Evolutionary conservation across 2,888 invertebrate genomes (phyloP).

Genomic region (Conomelus anceps): DNA sequence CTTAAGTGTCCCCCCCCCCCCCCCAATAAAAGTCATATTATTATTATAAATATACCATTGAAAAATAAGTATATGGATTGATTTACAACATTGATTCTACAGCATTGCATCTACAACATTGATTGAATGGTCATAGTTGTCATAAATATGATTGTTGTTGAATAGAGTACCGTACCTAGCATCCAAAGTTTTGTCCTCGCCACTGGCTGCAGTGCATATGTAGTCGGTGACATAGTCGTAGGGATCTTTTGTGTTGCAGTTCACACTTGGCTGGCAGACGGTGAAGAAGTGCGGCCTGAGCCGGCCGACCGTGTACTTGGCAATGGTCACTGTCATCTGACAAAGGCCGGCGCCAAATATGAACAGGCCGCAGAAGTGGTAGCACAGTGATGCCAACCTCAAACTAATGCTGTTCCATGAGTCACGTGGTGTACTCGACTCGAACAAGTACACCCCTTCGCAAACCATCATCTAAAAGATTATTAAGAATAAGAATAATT

Average conservation of each 20-base stretch:
- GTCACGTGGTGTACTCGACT: slow-evolving; percentile 23
- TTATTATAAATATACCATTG: too few species aligned
- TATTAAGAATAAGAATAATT: too few species aligned
- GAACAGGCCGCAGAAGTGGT: slow-evolving; percentile 69
- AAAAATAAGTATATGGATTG: too few species aligned
- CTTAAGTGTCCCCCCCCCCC: too few species aligned
- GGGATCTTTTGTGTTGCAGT: slow-evolving; percentile 44
- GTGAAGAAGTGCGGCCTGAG: slow-evolving; percentile 89
- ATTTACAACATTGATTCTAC: too few species aligned
- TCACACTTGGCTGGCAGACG: slow-evolving; percentile 71
- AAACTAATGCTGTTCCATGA: slow-evolving; percentile 17
- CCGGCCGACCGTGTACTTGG: slow-evolving; percentile 87
- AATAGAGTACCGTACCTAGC: slow-evolving; percentile 27
- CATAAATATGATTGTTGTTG: too few species aligned
- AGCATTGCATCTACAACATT: too few species aligned
- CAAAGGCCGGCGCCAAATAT: slow-evolving; percentile 78
- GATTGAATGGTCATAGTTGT: too few species aligned
- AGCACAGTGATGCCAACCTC: slow-evolving; percentile 40
- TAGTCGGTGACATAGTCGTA: slow-evolving; percentile 38
- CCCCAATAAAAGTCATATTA: too few species aligned
- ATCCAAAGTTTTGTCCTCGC: slow-evolving; percentile 31
- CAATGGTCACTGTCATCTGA: slow-evolving; percentile 82
- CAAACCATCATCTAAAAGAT: slow-evolving; percentile 7
- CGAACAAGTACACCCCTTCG: slow-evolving; percentile 19
- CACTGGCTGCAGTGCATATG: slow-evolving; percentile 33